Percentiles rank a stretch among this genome's conserved stretches.
Evolutionary conservation across 1,140 invertebrate species (phyloP).

Genomic region (Spodoptera litura): DNA sequence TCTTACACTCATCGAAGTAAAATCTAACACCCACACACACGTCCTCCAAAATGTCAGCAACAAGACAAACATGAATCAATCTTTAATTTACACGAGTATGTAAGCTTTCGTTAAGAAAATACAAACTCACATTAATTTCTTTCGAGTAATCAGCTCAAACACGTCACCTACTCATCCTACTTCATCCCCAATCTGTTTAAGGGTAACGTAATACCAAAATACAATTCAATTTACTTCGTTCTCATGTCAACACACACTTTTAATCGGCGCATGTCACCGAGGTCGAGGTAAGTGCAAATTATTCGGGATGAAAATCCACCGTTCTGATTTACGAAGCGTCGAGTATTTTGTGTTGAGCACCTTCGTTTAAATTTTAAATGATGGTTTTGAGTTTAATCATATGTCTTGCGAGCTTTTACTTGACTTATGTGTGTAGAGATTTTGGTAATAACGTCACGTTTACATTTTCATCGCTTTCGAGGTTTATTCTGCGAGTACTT

Average conservation of each 20-base stretch:
- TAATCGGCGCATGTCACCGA: conserved; percentile 25
- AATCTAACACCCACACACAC: too few relatives aligned
- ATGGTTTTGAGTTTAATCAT: too few relatives aligned
- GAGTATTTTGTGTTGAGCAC: not conserved
- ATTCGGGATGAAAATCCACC: not conserved
- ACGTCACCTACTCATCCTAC: not conserved
- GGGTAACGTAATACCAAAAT: conserved; percentile 4
- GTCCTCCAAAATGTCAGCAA: too few relatives aligned
- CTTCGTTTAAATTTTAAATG: not conserved
- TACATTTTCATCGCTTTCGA: too few relatives aligned
- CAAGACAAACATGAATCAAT: too few relatives aligned
- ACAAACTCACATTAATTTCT: not conserved
- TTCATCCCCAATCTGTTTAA: not conserved
- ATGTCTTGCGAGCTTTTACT: too few relatives aligned
- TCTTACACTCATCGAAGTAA: too few relatives aligned
- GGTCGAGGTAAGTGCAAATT: conserved; percentile 38
- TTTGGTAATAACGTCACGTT: too few relatives aligned
- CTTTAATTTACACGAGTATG: too few relatives aligned
- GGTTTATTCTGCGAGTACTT: too few relatives aligned
- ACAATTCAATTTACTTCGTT: conserved; percentile 24
- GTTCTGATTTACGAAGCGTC: conserved; percentile 13
- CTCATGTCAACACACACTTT: conserved; percentile 39
- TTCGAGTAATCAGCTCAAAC: not conserved
- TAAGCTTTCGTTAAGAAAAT: too few relatives aligned
- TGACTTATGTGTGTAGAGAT: too few relatives aligned